Conservation (phyloP, 2,113 vertebrate genomes). For the Oryzias javanicus region DNA sequence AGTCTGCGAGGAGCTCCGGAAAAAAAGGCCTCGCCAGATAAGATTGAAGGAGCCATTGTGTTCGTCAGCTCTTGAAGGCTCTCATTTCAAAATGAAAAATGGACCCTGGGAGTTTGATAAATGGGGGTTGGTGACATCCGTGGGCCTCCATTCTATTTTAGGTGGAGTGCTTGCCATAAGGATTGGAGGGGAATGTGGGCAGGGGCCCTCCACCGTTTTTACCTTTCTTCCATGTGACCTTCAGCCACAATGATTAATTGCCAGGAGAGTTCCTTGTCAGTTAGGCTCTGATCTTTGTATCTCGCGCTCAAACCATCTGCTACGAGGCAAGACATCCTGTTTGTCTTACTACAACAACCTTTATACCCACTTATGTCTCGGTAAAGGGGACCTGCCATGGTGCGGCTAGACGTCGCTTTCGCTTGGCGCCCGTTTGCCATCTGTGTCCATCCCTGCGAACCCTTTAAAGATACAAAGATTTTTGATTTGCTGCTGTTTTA, state of each 20-base stretch:
- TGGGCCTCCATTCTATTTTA: constrained; percentile 81
- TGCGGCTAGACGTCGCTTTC: constrained; percentile 39
- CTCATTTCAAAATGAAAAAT: constrained; percentile 84
- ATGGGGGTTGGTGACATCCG: constrained; percentile 83
- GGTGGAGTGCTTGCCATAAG: constrained; percentile 64
- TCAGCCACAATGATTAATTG: constrained; percentile 85
- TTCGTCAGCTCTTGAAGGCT: constrained; percentile 79
- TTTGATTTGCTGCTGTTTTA: neutral
- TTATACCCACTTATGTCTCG: constrained; percentile 68
- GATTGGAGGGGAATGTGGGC: constrained; percentile 63
- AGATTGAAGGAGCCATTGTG: constrained; percentile 81
- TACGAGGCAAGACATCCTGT: constrained; percentile 69
- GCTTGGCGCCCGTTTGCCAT: constrained; percentile 64
- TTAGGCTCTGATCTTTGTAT: constrained; percentile 85
- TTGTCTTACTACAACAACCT: constrained; percentile 67
- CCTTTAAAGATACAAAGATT: no score
- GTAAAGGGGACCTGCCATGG: constrained; percentile 63
- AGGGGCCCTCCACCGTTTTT: constrained; percentile 75
- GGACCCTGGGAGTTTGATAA: constrained; percentile 80
- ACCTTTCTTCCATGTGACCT: constrained; percentile 82
- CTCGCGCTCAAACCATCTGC: constrained; percentile 81
- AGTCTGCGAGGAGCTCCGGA: constrained; percentile 67
- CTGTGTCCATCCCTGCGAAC: constrained; percentile 35
- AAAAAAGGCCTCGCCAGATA: constrained; percentile 67
- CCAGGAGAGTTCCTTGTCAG: constrained; percentile 82